Conservation (phyloP, 2,113 vertebrate genomes). For the Eonycteris spelaea region DNA sequence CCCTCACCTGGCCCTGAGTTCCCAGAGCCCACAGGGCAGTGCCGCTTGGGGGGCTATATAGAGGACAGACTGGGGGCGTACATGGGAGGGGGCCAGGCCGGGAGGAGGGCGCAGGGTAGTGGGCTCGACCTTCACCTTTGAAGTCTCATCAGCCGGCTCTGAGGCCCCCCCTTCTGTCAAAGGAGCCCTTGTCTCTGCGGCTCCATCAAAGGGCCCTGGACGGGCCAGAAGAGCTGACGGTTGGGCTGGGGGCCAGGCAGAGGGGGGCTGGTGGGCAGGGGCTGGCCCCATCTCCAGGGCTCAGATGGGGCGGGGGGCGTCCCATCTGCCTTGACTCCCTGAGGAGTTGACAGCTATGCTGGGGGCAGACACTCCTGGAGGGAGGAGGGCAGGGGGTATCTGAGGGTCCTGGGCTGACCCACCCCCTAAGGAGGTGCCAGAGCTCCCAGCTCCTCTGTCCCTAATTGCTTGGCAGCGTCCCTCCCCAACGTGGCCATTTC, state of each 20-base stretch:
- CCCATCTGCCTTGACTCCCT: neutral
- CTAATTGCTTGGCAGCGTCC: conserved; percentile 69
- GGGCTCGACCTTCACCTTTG: conserved; percentile 65
- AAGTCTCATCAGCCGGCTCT: conserved; percentile 49
- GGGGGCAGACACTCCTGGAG: neutral
- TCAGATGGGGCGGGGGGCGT: neutral
- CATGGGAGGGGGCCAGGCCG: neutral
- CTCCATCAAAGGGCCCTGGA: conserved; percentile 65
- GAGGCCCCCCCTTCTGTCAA: conserved; percentile 63
- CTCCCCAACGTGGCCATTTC: conserved; percentile 52
- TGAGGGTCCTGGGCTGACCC: neutral
- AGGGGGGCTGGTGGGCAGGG: neutral
- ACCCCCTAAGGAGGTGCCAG: neutral
- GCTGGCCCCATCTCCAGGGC: neutral
- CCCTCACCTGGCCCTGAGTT: conserved; percentile 57
- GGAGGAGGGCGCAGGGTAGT: conserved; percentile 34
- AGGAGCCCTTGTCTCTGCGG: conserved; percentile 70
- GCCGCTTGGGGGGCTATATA: conserved; percentile 39
- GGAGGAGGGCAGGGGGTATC: neutral
- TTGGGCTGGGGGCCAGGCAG: conserved; percentile 64
- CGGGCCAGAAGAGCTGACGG: conserved; percentile 36
- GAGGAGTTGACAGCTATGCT: neutral
- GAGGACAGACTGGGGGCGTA: neutral
- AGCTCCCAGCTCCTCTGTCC: conserved; percentile 39
- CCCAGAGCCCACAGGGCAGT: neutral